These are phyloP conservation scores for Perizoma affinitatum DNA, from an alignment of 2,888 invertebrate genomes.

Conservation along the genomic window DNA sequence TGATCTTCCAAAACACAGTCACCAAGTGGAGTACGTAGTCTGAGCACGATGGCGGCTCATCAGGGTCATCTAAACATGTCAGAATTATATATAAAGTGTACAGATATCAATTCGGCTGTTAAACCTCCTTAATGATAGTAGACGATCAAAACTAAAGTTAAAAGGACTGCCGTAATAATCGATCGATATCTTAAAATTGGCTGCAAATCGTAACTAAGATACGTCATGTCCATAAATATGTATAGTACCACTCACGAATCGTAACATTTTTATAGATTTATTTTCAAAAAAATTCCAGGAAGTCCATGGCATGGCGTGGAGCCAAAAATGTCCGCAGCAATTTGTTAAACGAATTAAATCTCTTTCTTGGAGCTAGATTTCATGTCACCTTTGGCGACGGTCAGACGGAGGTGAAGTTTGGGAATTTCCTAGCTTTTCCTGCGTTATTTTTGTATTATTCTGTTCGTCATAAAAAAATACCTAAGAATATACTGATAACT, in stretches of 20 bases:
- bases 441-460: background rate
- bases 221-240: too few species aligned
- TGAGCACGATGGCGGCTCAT: slow-evolving; percentile 91
- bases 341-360: slow-evolving; percentile 23
- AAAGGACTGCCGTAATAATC: too few species aligned
- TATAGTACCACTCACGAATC: slow-evolving; percentile 15
- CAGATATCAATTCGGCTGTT: too few species aligned
- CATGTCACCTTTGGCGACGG: slow-evolving; percentile 29
- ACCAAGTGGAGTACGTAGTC: slow-evolving; percentile 98
- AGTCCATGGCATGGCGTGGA: slow-evolving; percentile 26
- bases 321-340: slow-evolving; percentile 32
- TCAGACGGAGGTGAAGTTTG: slow-evolving; percentile 14
- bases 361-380: slow-evolving; percentile 21
- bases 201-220: too few species aligned
- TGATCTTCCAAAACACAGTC: slow-evolving; percentile 98
- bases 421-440: background rate
- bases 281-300: slow-evolving; percentile 12
- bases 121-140: too few species aligned
- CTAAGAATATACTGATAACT: too few species aligned
- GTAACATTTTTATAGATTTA: slow-evolving; percentile 21
- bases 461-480: too few species aligned
- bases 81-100: background rate
- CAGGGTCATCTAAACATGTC: slow-evolving; percentile 80
- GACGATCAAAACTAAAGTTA: too few species aligned
- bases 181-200: too few species aligned